Base-by-base conservation (phyloP, 2,888 invertebrate species). In the Drosophila helvetica region DNA sequence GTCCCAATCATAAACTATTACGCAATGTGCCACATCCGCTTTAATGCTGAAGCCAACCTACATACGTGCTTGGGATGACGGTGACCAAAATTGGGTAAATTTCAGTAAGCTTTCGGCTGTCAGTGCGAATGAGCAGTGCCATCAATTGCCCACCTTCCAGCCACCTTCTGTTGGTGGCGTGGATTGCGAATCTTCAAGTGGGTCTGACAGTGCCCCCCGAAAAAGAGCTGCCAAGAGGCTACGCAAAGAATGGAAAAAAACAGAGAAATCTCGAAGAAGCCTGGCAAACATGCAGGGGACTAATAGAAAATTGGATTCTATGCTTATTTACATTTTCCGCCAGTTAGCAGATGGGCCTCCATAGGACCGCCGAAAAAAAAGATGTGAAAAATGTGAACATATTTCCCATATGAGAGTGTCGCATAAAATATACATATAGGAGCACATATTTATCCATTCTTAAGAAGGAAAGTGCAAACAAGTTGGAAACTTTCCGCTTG, bases 241-340 rank as follows among this genome's bases (percentile, higher is more conserved):
- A n/a, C 38, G 9, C 33, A 10, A 33, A 33, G 53, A n/a, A 47
- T 55, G 19, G 51, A 46, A 18, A 60, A 48, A 50, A 18, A n/a
- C 27, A 45, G 12, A 54, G 30, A 42, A 43, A 53, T 43, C 47
- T n/a, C 27, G 22, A 57, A 48, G 60, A 54, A 51, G 42, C 58
- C 50, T 38, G 25, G 63, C 58, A 65, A 61, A 63, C 52, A 61
- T 60, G 62, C 73, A 72, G 43, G 63, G 64, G 64, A 64, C 65
- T 50, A 56, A 63, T 62, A 55, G 47, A 81, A 52, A 80, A 81
- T 75, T 80, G 73, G 69, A 81, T 80, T 80, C 78, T 73, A 76
- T 71, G 73, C 77, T 79, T 81, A 80, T 78, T 78, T 77, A 73
- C 75, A 77, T 77, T 75, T 53, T 50, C 48, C n/a, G 47, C 48